Conservation (phyloP, 2,797 vertebrate genomes). For the Mionectes olivaceus region DNA sequence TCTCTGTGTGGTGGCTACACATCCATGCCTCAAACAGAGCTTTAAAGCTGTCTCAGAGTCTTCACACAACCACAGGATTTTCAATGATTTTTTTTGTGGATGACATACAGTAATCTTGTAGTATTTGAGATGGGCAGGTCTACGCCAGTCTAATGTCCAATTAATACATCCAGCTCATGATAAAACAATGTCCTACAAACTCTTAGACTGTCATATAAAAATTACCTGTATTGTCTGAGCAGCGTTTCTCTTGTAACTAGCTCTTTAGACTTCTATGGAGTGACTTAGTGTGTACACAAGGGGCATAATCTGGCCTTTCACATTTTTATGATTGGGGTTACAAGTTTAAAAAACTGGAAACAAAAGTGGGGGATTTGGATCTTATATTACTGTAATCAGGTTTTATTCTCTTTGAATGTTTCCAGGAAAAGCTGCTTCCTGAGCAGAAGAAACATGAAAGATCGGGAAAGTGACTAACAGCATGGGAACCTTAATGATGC, state of each 20-base stretch:
- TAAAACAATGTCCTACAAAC: neutral
- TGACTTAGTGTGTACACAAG: neutral
- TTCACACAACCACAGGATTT: neutral
- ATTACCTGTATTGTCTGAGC: neutral
- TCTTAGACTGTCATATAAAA: neutral
- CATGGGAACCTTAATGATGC: neutral
- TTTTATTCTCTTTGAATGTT: neutral
- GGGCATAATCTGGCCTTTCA: neutral
- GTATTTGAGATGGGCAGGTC: neutral
- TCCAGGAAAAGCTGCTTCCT: constrained; percentile 42
- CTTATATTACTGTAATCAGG: neutral
- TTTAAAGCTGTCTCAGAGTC: neutral
- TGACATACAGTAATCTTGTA: neutral
- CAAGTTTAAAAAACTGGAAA: neutral
- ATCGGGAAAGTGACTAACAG: constrained; percentile 34
- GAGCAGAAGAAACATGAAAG: constrained; percentile 18
- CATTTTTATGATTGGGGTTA: neutral
- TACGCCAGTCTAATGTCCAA: neutral
- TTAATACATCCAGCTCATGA: neutral
- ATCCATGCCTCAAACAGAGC: neutral
- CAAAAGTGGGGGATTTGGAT: neutral
- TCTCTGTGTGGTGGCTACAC: neutral
- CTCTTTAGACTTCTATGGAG: neutral
- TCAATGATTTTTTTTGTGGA: neutral
- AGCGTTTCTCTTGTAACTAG: neutral